Evolutionary conservation across 2,113 vertebrate genomes (phyloP), one percentile per base, ranked within the genome.

Genomic region (Bubalus kerabau): DNA sequence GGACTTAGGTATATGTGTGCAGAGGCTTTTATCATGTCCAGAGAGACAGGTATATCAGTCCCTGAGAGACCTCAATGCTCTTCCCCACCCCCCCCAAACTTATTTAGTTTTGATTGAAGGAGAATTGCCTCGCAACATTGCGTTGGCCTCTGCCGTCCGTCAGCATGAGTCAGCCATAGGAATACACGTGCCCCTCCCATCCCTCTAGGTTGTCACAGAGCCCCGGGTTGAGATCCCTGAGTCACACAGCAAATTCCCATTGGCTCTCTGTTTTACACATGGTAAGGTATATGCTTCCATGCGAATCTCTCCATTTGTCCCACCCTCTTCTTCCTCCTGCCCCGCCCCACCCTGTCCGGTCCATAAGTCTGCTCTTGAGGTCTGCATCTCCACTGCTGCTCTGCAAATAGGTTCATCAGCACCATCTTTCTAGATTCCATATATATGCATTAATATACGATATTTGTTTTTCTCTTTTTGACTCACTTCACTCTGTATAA

Each of bases 321-420:
- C 71, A 43, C 71, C 36, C 23, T 14, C 71, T 24, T 23, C 67
- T 24, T 26, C 71, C 21, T 74, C 23, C 71, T 71, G 64, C n/a
- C 28, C 64, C 2, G 0, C 23, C n/a, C 64, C 7, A 30, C 59
- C 62, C 32, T 0, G 7, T 36, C 64, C 16, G 0, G 2, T 67
- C 64, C 64, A 21, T 9, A 74, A 24, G 11, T 24, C 71, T 43
- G 71, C 40, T 36, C 36, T 36, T 36, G 36, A 36, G 36, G 36
- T 36, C 36, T 36, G 36, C 12, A 43, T 26, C 23, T 14, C 36
- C 23, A 43, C 0, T 43, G 23, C 9, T 7, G 1, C 71, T 2
- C 71, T 76, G 23, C 40, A 76, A 43, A 76, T 7, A 76, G 71
- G 12, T 2, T 43, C 71, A 12, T 74, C 67, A 43, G 67, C 13